Evolutionary conservation across 2,113 vertebrate genomes (phyloP).

Genomic region (Hepsetus odoe): DNA sequence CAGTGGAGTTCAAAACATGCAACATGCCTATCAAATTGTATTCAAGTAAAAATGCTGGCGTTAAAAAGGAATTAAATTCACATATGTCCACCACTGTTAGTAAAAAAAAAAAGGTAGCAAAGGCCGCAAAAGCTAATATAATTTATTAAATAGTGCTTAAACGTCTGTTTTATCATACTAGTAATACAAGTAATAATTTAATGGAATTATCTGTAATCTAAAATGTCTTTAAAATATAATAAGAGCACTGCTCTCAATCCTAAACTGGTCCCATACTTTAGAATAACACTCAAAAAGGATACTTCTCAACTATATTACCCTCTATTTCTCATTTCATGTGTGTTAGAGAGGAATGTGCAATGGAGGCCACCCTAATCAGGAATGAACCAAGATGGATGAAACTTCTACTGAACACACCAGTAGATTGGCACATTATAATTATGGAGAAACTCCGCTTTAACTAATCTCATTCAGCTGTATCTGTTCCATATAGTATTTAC

Average conservation of each 20-base stretch:
- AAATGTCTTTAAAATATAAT: slow-evolving; percentile 4
- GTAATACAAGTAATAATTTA: not conserved
- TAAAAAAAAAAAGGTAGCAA: not conserved
- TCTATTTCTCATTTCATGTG: not conserved
- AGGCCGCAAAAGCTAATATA: slow-evolving; percentile 14
- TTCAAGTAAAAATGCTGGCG: slow-evolving; percentile 10
- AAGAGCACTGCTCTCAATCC: not conserved
- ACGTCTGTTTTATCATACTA: not conserved
- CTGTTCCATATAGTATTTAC: not conserved
- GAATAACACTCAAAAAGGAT: not conserved
- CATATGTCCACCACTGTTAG: not conserved
- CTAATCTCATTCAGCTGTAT: not conserved
- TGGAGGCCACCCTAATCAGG: not conserved
- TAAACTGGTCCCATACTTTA: not conserved
- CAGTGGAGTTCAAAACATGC: not conserved
- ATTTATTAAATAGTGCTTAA: not conserved
- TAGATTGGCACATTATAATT: not conserved
- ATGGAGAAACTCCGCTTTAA: not conserved
- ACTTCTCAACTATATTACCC: not conserved
- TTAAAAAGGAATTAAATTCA: not conserved
- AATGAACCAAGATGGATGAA: not conserved
- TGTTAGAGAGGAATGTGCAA: not conserved
- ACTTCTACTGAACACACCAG: not conserved
- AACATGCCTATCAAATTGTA: not conserved
- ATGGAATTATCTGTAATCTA: slow-evolving; percentile 23